Evolutionary conservation across 1,140 invertebrate genomes (phyloP).

Genomic region (Hypothenemus hampei): DNA sequence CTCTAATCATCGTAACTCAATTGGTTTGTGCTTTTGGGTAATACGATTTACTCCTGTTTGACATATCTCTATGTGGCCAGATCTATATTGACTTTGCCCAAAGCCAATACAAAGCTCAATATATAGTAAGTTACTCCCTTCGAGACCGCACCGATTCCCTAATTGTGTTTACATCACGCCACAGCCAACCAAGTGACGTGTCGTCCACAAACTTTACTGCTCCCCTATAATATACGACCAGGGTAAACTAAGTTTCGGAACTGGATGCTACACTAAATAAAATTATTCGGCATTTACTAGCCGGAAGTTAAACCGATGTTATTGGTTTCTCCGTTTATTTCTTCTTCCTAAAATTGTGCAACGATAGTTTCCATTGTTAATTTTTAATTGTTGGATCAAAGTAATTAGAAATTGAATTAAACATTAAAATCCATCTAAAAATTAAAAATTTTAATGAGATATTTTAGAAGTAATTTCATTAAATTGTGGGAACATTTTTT

Average conservation of each 20-base stretch:
- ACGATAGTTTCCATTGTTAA: too few relatives aligned
- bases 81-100: constrained; percentile 23
- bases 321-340: constrained; percentile 4
- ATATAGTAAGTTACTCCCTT: constrained; percentile 32
- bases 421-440: too few relatives aligned
- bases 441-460: too few relatives aligned
- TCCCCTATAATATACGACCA: constrained; percentile 19
- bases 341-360: too few relatives aligned
- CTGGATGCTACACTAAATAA: constrained; percentile 26
- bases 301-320: neutral
- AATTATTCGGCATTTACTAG: constrained; percentile 31
- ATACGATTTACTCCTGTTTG: constrained; percentile 19
- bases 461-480: too few relatives aligned
- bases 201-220: constrained; percentile 32
- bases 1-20: constrained; percentile 15
- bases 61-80: constrained; percentile 20
- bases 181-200: constrained; percentile 28
- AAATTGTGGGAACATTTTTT: too few relatives aligned
- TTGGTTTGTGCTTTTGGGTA: constrained; percentile 10
- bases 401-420: too few relatives aligned
- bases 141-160: constrained; percentile 32
- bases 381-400: too few relatives aligned
- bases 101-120: constrained; percentile 34
- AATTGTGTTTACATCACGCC: constrained; percentile 37
- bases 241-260: constrained; percentile 30